Evolutionary conservation across 2,888 invertebrate genomes (phyloP).

Genomic region (Andrena chrysosceles): DNA sequence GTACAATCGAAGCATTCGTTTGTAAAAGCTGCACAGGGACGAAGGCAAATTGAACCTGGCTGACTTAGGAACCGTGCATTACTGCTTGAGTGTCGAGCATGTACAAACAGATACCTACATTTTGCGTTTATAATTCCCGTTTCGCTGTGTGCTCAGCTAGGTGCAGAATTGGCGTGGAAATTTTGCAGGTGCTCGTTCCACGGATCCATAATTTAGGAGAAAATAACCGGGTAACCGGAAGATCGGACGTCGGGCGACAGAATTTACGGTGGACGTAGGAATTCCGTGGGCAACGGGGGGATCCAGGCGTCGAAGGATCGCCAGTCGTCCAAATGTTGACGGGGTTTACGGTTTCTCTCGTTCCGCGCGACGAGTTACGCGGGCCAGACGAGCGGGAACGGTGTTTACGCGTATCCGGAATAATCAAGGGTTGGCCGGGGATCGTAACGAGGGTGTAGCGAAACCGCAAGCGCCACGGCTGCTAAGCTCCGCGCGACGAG

Average conservation of each 20-base stretch:
- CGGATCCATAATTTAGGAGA: constrained; percentile 29
- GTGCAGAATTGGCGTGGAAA: neutral
- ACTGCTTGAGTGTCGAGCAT: neutral
- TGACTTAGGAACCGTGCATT: neutral
- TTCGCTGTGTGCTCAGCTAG: neutral
- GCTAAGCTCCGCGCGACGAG: constrained; percentile 37
- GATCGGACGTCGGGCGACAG: constrained; percentile 2
- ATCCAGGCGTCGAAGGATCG: constrained; percentile 34
- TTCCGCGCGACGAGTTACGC: constrained; percentile 46
- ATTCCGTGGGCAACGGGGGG: constrained; percentile 12
- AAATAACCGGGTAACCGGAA: constrained; percentile 28
- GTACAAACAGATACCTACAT: neutral
- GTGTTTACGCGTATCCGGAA: constrained; percentile 73
- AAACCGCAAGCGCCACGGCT: constrained; percentile 66
- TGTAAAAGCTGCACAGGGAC: too few species aligned
- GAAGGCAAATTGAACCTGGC: too few species aligned
- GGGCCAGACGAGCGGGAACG: constrained; percentile 23
- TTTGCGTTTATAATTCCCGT: neutral
- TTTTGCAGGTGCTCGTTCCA: constrained; percentile 11
- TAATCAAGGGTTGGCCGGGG: constrained; percentile 70
- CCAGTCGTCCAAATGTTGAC: constrained; percentile 46
- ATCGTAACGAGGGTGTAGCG: constrained; percentile 74
- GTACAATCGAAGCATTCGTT: neutral
- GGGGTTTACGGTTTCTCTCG: constrained; percentile 55
- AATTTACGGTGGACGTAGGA: constrained; percentile 45